phyloP scores from a whole-genome alignment of 2,797 vertebrate species.

The Alectoris magna region DNA sequence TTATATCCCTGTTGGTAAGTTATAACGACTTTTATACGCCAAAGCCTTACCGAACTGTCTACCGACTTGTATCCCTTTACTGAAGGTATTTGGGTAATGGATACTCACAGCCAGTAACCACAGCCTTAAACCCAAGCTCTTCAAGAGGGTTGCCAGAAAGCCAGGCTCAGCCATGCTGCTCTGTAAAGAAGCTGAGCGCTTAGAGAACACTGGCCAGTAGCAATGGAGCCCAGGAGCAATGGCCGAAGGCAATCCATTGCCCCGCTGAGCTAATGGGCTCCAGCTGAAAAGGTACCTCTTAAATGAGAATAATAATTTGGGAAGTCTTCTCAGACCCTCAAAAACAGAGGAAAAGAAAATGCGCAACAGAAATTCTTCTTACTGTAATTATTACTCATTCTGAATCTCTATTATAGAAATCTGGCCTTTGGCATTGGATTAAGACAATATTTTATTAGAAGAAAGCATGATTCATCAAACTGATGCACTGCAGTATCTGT shows the following conservation, averaged over 20 bases:
- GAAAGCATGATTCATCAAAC: conserved; percentile 42
- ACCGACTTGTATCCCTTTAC: background rate
- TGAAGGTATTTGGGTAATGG: background rate
- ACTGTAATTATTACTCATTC: conserved; percentile 10
- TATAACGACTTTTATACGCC: background rate
- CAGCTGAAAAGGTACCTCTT: background rate
- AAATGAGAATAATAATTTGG: background rate
- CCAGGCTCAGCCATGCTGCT: background rate
- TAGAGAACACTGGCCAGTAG: background rate
- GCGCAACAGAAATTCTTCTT: background rate
- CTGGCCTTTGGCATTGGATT: conserved; percentile 9
- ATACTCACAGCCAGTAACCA: background rate
- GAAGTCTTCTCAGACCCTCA: background rate
- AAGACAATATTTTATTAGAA: conserved; percentile 58
- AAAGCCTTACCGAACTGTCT: background rate
- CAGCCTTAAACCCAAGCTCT: background rate
- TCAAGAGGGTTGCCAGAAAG: background rate
- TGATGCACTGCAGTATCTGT: background rate
- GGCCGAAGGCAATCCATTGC: background rate
- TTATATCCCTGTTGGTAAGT: background rate
- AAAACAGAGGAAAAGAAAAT: background rate
- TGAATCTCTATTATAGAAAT: conserved; percentile 47
- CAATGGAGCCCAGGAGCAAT: background rate
- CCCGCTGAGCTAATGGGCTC: background rate
- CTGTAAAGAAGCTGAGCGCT: background rate